These are phyloP conservation scores for Drosophila baimaii DNA, from an alignment of 1,140 invertebrate genomes.

Conservation along the genomic window DNA sequence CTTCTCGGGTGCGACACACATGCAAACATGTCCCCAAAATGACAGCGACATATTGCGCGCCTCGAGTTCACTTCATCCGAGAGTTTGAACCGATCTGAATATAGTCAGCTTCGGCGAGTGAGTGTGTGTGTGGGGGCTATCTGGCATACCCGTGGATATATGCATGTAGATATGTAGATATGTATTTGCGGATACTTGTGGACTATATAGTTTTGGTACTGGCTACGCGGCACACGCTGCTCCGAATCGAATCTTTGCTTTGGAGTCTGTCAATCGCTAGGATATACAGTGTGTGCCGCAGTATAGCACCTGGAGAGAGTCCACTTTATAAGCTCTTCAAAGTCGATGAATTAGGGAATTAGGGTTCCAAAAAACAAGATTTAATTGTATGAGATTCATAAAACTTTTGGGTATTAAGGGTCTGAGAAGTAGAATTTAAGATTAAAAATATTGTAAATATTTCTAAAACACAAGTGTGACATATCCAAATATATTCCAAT, in stretches of 20 bases:
- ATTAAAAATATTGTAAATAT: neutral
- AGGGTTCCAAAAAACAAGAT: no score
- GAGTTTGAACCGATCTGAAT: slow-evolving; percentile 52
- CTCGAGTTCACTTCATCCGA: slow-evolving; percentile 48
- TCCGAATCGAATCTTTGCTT: slow-evolving; percentile 14
- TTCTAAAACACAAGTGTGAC: no score
- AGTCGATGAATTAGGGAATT: neutral
- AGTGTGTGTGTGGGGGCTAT: slow-evolving; percentile 28
- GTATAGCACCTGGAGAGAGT: neutral
- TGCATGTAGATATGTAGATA: slow-evolving; percentile 6
- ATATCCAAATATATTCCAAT: no score
- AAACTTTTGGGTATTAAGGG: neutral
- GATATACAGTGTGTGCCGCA: slow-evolving; percentile 10
- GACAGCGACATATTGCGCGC: slow-evolving; percentile 53
- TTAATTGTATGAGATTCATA: neutral
- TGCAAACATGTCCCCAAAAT: slow-evolving; percentile 45
- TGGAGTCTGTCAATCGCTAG: slow-evolving; percentile 7
- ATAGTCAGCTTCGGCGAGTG: slow-evolving; percentile 29
- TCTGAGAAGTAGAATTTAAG: neutral
- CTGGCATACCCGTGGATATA: slow-evolving; percentile 15
- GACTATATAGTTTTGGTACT: slow-evolving; percentile 16
- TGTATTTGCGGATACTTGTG: slow-evolving; percentile 24
- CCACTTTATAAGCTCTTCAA: neutral
- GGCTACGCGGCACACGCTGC: slow-evolving; percentile 33
- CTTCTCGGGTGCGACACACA: slow-evolving; percentile 6